Evolutionary conservation across 2,113 vertebrate genomes (phyloP), one percentile per base, ranked within the genome.

Genomic region (Coryphaenoides rupestris): DNA sequence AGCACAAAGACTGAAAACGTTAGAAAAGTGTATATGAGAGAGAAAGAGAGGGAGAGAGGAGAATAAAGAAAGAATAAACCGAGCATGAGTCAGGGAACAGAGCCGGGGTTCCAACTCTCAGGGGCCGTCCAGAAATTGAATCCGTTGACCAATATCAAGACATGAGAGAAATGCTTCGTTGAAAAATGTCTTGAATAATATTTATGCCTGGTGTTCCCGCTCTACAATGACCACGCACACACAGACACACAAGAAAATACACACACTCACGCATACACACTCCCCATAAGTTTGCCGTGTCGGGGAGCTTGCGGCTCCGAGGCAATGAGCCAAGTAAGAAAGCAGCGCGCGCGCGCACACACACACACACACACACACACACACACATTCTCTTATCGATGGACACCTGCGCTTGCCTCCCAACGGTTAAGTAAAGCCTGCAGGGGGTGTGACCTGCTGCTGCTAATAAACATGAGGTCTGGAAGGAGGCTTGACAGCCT

Each of bases 111-210:
- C 56, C 58, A 19, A 16, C 47, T 50, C 47, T 40, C 13, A n/a
- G n/a, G 63, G 65, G 53, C 21, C 59, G 69, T 70, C 67, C 58
- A 75, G 70, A 75, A 82, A 65, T 72, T 84, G 79, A 40, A 66
- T 24, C 76, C 46, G 66, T 73, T 88, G 86, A 86, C 87, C 88
- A 78, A 60, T 73, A 78, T 87, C 90, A 87, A 89, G 63, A 80
- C 83, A 85, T 89, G 83, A 87, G 81, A 71, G 74, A 89, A n/a
- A n/a, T n/a, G n/a, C n/a, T 77, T 90, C 82, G 85, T 76, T 86
- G 87, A 84, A 89, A 81, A 50, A 17, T 50, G 2, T 73, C 53
- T 66, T 26, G 78, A 74, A 89, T 85, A 84, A 84, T 88, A 82
- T 88, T 88, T 83, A 84, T 73, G 73, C 65, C 21, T 65, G 66